Percentiles rank a stretch among this genome's conserved stretches.
These are phyloP conservation scores for Heloderma charlesbogerti DNA, from an alignment of 2,113 vertebrate species.

Conservation along the genomic window DNA sequence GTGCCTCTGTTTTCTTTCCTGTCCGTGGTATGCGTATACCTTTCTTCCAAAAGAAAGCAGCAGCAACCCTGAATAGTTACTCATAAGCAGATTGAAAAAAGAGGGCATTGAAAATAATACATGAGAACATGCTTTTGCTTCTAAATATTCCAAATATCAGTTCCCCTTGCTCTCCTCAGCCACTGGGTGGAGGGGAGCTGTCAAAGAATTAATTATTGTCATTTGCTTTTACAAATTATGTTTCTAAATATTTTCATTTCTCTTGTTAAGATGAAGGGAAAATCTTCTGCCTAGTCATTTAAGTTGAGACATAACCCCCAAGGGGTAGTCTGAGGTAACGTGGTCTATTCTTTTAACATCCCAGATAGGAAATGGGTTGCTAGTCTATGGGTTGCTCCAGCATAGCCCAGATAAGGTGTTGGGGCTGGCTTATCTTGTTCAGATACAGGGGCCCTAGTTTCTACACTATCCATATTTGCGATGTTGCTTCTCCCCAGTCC, in stretches of 20 bases:
- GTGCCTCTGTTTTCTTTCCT: background rate
- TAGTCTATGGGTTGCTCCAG: background rate
- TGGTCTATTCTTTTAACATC: background rate
- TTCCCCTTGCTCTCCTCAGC: background rate
- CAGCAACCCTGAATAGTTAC: background rate
- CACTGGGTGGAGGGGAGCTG: background rate
- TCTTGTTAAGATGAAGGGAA: background rate
- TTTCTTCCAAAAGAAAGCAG: background rate
- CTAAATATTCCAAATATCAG: background rate
- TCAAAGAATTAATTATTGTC: background rate
- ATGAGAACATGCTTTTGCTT: background rate
- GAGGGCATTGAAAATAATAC: background rate
- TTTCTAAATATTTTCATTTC: background rate
- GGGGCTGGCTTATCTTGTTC: background rate
- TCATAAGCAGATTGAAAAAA: background rate
- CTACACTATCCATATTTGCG: background rate
- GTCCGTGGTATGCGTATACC: background rate
- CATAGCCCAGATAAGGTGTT: background rate
- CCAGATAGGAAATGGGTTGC: background rate
- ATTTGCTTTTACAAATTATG: background rate
- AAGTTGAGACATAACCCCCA: background rate
- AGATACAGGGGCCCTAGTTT: background rate
- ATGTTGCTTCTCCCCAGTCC: conserved; percentile 78
- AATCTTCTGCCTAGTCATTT: background rate
- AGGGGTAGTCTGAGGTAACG: background rate